Conservation (phyloP, 2,888 invertebrate species). For the Pemphredon lugubris region DNA sequence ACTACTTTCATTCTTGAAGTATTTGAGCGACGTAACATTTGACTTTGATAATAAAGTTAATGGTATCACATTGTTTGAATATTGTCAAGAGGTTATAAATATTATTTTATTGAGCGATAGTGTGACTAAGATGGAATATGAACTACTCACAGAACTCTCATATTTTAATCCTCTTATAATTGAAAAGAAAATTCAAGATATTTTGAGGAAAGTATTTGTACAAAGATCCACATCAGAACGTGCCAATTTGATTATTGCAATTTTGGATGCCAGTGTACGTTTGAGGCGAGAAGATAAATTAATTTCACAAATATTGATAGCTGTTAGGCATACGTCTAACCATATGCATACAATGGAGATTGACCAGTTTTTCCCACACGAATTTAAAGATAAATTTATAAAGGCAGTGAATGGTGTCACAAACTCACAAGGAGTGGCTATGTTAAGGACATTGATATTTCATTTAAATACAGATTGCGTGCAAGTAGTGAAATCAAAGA, state of each 20-base stretch:
- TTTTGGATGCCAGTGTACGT: slow-evolving; percentile 68
- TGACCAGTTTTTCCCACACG: slow-evolving; percentile 53
- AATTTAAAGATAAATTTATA: slow-evolving; percentile 63
- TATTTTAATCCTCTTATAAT: slow-evolving; percentile 73
- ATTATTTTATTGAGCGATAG: slow-evolving; percentile 57
- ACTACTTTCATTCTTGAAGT: slow-evolving; percentile 55
- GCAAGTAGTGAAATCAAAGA: slow-evolving; percentile 40
- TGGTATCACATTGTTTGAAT: slow-evolving; percentile 62
- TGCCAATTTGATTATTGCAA: slow-evolving; percentile 62
- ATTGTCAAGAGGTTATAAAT: slow-evolving; percentile 65
- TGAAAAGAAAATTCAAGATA: slow-evolving; percentile 67
- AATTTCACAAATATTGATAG: slow-evolving; percentile 69
- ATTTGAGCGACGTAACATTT: slow-evolving; percentile 64
- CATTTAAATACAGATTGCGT: slow-evolving; percentile 69
- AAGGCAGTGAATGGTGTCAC: slow-evolving; percentile 60
- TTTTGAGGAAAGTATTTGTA: slow-evolving; percentile 67
- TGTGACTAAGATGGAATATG: slow-evolving; percentile 59
- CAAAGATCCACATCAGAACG: slow-evolving; percentile 40
- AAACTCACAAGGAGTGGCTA: slow-evolving; percentile 62
- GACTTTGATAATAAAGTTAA: slow-evolving; percentile 71
- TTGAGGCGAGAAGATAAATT: slow-evolving; percentile 75
- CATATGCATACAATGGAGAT: slow-evolving; percentile 1
- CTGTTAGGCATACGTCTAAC: slow-evolving; percentile 54
- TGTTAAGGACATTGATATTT: slow-evolving; percentile 70
- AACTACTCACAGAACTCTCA: slow-evolving; percentile 64